These are phyloP conservation scores for Podarcis lilfordi DNA, from an alignment of 2,797 vertebrate species.

Conservation along the genomic window DNA sequence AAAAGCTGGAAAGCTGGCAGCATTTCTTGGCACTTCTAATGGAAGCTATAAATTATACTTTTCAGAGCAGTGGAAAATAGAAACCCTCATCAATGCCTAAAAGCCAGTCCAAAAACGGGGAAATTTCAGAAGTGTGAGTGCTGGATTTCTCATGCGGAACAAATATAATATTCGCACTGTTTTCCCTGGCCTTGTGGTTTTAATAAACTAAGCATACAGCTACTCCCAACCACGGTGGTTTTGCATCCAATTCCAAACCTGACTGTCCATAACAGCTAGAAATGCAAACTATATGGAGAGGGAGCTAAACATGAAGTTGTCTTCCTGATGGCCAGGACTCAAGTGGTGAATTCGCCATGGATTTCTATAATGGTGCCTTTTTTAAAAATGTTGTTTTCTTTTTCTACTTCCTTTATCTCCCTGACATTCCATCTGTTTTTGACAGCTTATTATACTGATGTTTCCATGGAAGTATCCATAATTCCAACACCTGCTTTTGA, in stretches of 20 bases:
- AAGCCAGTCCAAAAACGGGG: constrained; percentile 26
- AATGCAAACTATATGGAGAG: background rate
- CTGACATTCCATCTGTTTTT: background rate
- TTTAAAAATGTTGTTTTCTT: background rate
- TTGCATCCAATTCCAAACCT: background rate
- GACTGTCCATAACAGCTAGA: too few species aligned
- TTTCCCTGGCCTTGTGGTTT: background rate
- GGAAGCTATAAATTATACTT: background rate
- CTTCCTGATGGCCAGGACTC: background rate
- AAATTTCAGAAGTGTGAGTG: constrained; percentile 37
- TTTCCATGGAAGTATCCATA: background rate
- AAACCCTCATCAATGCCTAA: constrained; percentile 26
- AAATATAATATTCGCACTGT: background rate
- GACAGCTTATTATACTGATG: background rate
- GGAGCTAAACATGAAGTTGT: background rate
- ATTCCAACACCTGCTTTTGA: background rate
- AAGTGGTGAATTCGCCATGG: background rate
- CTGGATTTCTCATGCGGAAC: constrained; percentile 33
- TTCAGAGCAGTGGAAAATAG: constrained; percentile 45
- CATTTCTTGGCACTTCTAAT: constrained; percentile 12
- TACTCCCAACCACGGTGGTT: background rate
- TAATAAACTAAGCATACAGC: background rate
- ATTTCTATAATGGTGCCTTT: background rate
- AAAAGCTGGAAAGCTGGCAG: constrained; percentile 37
- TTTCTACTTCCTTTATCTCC: background rate